These are phyloP conservation scores for Chelon auratus DNA, from an alignment of 2,797 vertebrate genomes.

Conservation along the genomic window DNA sequence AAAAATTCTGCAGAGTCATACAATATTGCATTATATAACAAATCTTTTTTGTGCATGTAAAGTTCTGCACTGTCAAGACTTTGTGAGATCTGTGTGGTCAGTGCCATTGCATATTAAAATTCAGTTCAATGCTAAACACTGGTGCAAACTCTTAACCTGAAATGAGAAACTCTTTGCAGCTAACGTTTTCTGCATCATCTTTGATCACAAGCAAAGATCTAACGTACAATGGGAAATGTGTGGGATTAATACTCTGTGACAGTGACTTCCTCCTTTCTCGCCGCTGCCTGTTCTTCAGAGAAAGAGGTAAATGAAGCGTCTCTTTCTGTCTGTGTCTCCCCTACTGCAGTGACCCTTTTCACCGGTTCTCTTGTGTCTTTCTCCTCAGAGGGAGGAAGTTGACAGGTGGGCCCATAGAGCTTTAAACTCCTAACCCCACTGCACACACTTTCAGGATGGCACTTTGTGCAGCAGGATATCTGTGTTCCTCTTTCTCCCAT, in stretches of 20 bases:
- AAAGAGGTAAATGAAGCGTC: slow-evolving; percentile 34
- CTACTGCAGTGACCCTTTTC: slow-evolving; percentile 24
- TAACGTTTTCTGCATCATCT: background rate
- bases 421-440: slow-evolving; percentile 31
- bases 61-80: slow-evolving; percentile 7
- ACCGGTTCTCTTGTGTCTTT: slow-evolving; percentile 6
- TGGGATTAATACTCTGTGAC: slow-evolving; percentile 35
- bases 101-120: background rate
- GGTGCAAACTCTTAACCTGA: background rate
- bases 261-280: slow-evolving; percentile 24
- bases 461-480: slow-evolving; percentile 17
- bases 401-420: slow-evolving; percentile 37
- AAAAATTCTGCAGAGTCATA: background rate
- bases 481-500: slow-evolving; percentile 3
- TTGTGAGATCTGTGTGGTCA: background rate
- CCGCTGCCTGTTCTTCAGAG: slow-evolving; percentile 19
- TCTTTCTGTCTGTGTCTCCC: slow-evolving; percentile 12
- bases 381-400: slow-evolving; percentile 8
- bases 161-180: slow-evolving; percentile 6
- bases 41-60: background rate
- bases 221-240: slow-evolving; percentile 9
- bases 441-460: slow-evolving; percentile 7
- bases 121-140: background rate
- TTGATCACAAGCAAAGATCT: slow-evolving; percentile 32
- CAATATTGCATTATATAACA: background rate